A percentile compares a stretch with the other conserved stretches of the same genome.
These are phyloP conservation scores for Meleagris gallopavo DNA, from an alignment of 2,113 vertebrate genomes.

Conservation along the genomic window DNA sequence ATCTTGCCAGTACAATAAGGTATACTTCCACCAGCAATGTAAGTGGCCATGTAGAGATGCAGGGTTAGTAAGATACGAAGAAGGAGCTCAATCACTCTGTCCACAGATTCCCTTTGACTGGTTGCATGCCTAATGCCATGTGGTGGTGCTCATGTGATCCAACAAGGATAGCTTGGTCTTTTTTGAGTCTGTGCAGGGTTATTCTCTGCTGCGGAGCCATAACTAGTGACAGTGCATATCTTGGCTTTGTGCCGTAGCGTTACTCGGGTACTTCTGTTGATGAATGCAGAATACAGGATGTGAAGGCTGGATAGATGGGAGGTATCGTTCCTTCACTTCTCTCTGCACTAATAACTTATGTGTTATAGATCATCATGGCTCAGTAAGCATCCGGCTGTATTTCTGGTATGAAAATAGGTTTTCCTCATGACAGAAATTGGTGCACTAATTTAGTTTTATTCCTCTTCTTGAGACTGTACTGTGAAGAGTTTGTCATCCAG, in stretches of 20 bases:
- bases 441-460: slow-evolving; percentile 48
- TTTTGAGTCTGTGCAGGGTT: neutral
- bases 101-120: neutral
- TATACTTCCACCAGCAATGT: neutral
- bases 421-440: slow-evolving; percentile 17
- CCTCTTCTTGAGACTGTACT: slow-evolving; percentile 46
- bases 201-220: neutral
- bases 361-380: neutral
- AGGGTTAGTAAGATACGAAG: neutral
- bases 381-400: neutral
- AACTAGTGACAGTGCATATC: neutral
- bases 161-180: neutral
- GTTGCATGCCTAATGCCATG: accelerated
- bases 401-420: slow-evolving; percentile 45
- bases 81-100: neutral
- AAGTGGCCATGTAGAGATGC: neutral
- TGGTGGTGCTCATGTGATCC: neutral
- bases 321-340: neutral
- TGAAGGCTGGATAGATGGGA: neutral
- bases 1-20: neutral
- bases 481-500: slow-evolving; percentile 6
- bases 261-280: neutral
- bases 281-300: neutral
- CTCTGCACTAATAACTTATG: neutral
- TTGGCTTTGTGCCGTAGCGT: neutral